Evolutionary conservation across 2,113 vertebrate genomes (phyloP).

Genomic region (Pteropus alecto): DNA sequence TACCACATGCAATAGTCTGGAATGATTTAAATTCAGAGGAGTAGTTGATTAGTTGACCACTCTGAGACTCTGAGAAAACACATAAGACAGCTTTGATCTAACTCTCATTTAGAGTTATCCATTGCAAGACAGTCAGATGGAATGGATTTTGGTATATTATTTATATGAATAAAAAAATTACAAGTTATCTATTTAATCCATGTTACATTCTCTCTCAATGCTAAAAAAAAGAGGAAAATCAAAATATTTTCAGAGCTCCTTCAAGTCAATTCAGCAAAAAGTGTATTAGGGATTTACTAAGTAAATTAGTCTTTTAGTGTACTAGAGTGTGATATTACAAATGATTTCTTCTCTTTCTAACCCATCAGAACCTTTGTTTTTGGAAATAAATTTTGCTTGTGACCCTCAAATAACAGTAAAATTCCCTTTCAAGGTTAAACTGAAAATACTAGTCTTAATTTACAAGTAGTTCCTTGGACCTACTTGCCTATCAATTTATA

Average conservation of each 20-base stretch:
- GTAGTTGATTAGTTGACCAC: neutral
- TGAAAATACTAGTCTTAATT: neutral
- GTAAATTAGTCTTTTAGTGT: neutral
- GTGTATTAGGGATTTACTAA: neutral
- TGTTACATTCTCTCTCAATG: neutral
- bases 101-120: neutral
- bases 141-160: neutral
- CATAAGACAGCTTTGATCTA: neutral
- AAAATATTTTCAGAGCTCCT: neutral
- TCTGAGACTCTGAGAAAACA: neutral
- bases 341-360: neutral
- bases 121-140: neutral
- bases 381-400: neutral
- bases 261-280: neutral
- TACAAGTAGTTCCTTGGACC: neutral
- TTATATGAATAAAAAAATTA: neutral
- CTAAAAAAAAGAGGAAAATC: neutral
- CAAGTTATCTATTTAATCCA: conserved; percentile 21
- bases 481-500: neutral
- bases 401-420: neutral
- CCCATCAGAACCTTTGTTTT: neutral
- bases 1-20: neutral
- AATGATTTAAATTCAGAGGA: conserved; percentile 13
- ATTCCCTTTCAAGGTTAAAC: neutral
- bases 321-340: neutral